Evolutionary conservation across 2,888 invertebrate species (phyloP).

Genomic region (Mesorhabditis spiculigera): DNA sequence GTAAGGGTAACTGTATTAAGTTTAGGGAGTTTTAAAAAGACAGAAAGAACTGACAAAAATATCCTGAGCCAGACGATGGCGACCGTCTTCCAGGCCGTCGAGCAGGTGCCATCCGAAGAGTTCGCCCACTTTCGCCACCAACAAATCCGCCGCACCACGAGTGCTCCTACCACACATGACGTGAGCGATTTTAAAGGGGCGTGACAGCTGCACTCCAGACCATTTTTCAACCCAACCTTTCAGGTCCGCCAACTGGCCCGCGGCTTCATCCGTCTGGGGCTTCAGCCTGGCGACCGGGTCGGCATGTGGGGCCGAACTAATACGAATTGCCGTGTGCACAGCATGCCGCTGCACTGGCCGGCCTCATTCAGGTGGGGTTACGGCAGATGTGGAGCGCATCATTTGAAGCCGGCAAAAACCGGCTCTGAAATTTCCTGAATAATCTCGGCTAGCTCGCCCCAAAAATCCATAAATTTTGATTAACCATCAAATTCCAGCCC

Average conservation of each 20-base stretch:
- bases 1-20: too few relatives aligned
- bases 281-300: constrained; percentile 71
- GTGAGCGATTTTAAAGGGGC: constrained; percentile 27
- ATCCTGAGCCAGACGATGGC: constrained; percentile 43
- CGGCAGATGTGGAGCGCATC: too few relatives aligned
- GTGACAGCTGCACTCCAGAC: too few relatives aligned
- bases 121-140: constrained; percentile 48
- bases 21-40: too few relatives aligned
- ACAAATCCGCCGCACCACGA: constrained; percentile 45
- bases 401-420: too few relatives aligned
- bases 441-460: too few relatives aligned
- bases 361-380: constrained; percentile 69
- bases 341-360: constrained; percentile 71
- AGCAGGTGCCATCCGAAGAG: constrained; percentile 44
- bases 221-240: not conserved
- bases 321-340: constrained; percentile 73
- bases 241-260: constrained; percentile 72
- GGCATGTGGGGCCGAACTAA: constrained; percentile 76
- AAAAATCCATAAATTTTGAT: too few relatives aligned
- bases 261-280: constrained; percentile 70
- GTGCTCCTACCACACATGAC: constrained; percentile 49
- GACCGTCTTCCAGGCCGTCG: constrained; percentile 44
- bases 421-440: too few relatives aligned
- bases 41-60: too few relatives aligned
- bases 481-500: too few relatives aligned